phyloP scores from a whole-genome alignment of 2,888 invertebrate genomes.

The Eulithis testata region DNA sequence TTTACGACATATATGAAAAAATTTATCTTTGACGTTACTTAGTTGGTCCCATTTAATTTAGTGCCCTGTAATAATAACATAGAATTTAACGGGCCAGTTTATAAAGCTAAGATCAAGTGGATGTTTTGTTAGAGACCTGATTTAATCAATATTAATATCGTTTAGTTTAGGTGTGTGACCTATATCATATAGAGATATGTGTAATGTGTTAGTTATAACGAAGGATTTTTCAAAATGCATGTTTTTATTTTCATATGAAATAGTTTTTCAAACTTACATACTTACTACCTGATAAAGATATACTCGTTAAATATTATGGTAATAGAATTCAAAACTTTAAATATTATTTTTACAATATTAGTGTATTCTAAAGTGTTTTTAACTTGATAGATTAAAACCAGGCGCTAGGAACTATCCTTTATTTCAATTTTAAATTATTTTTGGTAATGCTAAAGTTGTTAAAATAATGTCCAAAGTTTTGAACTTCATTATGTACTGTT shows the following conservation, averaged over 20 bases:
- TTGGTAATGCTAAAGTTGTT: too few species aligned
- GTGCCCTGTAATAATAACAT: slow-evolving; percentile 30
- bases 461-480: too few species aligned
- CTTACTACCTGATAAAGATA: too few species aligned
- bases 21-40: slow-evolving; percentile 3
- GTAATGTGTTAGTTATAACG: slow-evolving; percentile 11
- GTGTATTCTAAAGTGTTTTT: too few species aligned
- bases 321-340: too few species aligned
- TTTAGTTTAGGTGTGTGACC: slow-evolving; percentile 32
- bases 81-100: slow-evolving; percentile 39
- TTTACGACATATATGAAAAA: slow-evolving; percentile 3
- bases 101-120: slow-evolving; percentile 22
- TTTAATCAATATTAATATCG: slow-evolving; percentile 32
- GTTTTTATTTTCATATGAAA: neutral
- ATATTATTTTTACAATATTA: too few species aligned
- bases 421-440: too few species aligned
- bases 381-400: too few species aligned
- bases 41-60: slow-evolving; percentile 15
- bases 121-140: slow-evolving; percentile 37
- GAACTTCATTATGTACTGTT: too few species aligned
- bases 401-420: too few species aligned
- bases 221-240: slow-evolving; percentile 23
- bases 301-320: too few species aligned
- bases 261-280: too few species aligned
- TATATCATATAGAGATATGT: slow-evolving; percentile 21